phyloP scores from a whole-genome alignment of 2,797 vertebrate species.

The Sparidentex hasta region DNA sequence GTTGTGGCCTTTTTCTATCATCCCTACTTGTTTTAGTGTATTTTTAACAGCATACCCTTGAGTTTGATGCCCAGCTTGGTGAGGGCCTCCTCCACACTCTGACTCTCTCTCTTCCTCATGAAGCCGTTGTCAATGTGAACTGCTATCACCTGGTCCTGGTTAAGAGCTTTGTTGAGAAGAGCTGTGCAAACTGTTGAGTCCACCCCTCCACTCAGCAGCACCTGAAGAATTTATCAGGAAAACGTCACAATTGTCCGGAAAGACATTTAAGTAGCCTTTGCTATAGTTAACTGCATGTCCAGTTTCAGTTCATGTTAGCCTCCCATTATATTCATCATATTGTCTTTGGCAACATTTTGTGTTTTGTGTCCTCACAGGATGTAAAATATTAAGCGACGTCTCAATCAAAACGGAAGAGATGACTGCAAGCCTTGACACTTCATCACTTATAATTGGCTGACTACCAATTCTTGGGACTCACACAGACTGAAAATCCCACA shows the following conservation, averaged over 20 bases:
- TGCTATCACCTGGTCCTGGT: slow-evolving; percentile 95
- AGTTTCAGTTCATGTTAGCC: background rate
- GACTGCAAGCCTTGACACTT: background rate
- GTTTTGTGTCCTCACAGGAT: slow-evolving; percentile 2
- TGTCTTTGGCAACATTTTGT: background rate
- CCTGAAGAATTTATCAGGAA: slow-evolving; percentile 78
- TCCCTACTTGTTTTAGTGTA: too few species aligned
- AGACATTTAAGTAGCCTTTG: background rate
- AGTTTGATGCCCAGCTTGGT: slow-evolving; percentile 97
- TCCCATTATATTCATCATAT: background rate
- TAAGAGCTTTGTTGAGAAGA: slow-evolving; percentile 95
- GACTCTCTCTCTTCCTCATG: slow-evolving; percentile 98
- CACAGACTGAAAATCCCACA: background rate
- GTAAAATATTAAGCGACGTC: slow-evolving; percentile 9
- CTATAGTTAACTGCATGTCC: background rate
- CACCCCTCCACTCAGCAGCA: slow-evolving; percentile 97
- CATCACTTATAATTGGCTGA: slow-evolving; percentile 1
- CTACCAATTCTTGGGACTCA: background rate
- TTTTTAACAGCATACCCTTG: slow-evolving; percentile 86
- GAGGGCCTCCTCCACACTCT: slow-evolving; percentile 96
- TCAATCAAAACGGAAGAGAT: background rate
- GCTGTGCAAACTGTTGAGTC: slow-evolving; percentile 99
- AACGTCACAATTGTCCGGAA: background rate
- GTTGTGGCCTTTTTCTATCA: background rate
- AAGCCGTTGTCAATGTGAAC: slow-evolving; percentile 99